Evolutionary conservation across 2,797 vertebrate species (phyloP).

Genomic region (Emys orbicularis): DNA sequence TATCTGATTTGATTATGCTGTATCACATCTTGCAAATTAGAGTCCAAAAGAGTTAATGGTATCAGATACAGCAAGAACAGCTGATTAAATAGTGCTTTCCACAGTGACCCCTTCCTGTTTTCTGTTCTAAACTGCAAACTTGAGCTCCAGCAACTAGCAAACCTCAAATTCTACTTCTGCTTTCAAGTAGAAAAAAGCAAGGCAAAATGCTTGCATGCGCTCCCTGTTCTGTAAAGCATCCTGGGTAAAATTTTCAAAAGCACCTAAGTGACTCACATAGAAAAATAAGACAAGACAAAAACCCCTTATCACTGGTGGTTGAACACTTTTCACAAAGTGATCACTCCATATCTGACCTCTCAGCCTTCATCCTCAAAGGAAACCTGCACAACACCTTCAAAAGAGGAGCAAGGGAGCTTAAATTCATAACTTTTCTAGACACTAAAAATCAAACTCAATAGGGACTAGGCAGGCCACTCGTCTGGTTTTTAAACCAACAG

Average conservation of each 20-base stretch:
- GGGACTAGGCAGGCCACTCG: background rate
- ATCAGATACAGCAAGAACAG: constrained; percentile 50
- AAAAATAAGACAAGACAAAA: background rate
- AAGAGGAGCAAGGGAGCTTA: background rate
- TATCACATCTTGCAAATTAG: background rate
- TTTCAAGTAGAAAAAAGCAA: constrained; percentile 73
- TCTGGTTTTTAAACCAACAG: background rate
- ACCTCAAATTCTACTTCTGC: constrained; percentile 80
- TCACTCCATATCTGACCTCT: background rate
- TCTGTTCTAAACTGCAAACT: constrained; percentile 63
- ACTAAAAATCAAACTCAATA: background rate
- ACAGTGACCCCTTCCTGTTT: constrained; percentile 81
- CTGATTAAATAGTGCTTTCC: constrained; percentile 70
- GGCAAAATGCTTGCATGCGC: constrained; percentile 8
- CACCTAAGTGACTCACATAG: background rate
- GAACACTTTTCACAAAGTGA: background rate
- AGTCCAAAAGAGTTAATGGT: constrained; percentile 59
- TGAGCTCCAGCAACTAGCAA: constrained; percentile 60
- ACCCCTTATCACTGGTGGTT: background rate
- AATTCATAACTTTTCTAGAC: background rate
- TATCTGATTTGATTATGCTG: background rate
- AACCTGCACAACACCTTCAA: background rate
- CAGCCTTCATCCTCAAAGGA: background rate
- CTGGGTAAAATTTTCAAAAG: background rate
- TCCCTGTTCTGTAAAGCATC: constrained; percentile 14